Percentiles rank a stretch among this genome's conserved stretches.
Evolutionary conservation across 2,797 vertebrate genomes (phyloP).

Genomic region (Pachyuromys duprasi): DNA sequence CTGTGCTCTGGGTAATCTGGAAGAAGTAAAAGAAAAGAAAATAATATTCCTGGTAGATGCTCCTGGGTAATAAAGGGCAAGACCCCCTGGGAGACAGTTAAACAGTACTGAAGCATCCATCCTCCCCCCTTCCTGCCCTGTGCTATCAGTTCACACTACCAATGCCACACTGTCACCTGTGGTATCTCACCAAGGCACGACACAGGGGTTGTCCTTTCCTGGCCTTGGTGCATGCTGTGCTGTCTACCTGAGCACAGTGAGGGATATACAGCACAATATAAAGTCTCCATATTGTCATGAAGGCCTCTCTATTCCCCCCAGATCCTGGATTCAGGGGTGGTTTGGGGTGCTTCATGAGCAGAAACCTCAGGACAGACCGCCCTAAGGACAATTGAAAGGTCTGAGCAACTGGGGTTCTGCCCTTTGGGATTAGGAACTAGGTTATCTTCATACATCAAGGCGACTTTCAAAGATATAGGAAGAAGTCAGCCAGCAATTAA

Average conservation of each 20-base stretch:
- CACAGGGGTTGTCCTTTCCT: neutral
- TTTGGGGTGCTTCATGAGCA: neutral
- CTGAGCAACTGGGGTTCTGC: neutral
- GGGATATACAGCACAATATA: neutral
- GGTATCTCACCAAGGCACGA: neutral
- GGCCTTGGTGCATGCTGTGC: neutral
- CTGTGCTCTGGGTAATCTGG: neutral
- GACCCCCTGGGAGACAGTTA: neutral
- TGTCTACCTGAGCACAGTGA: neutral
- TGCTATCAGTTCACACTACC: neutral
- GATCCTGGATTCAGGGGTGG: neutral
- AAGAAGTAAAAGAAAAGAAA: neutral
- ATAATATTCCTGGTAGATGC: neutral
- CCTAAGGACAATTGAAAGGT: neutral
- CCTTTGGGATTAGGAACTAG: neutral
- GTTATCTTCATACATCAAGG: neutral
- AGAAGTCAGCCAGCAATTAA: neutral
- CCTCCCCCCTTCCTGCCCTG: neutral
- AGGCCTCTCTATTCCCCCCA: neutral
- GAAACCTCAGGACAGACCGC: neutral
- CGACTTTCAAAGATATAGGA: neutral
- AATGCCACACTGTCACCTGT: neutral
- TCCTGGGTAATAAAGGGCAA: neutral
- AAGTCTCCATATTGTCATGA: neutral
- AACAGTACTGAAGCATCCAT: neutral